Percentiles rank a stretch among this genome's conserved stretches.
These are phyloP conservation scores for Forbesichthys papilliferus DNA, from an alignment of 2,113 vertebrate genomes.

Conservation along the genomic window DNA sequence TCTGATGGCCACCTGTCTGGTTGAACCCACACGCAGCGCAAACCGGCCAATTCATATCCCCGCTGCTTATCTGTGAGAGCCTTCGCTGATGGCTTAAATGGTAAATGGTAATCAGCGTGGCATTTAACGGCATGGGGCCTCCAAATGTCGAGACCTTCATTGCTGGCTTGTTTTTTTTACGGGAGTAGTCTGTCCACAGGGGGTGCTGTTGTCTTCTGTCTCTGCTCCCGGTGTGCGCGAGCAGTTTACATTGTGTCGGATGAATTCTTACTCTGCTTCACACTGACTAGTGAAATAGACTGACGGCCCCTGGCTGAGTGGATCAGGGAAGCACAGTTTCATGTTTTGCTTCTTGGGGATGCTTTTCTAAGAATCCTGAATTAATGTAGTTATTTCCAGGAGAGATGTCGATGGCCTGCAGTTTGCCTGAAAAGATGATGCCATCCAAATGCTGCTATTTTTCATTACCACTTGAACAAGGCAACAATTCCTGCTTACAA, in stretches of 20 bases:
- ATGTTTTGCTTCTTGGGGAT: background rate
- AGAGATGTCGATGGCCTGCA: background rate
- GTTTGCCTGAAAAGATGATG: background rate
- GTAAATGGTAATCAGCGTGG: conserved; percentile 39
- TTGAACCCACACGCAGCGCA: conserved; percentile 38
- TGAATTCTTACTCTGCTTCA: background rate
- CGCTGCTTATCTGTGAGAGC: conserved; percentile 50
- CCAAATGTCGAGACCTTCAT: conserved; percentile 20
- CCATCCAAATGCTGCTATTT: background rate
- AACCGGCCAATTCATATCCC: conserved; percentile 41
- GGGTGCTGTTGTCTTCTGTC: conserved; percentile 11
- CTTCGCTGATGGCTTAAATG: conserved; percentile 44
- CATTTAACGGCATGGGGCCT: conserved; percentile 23
- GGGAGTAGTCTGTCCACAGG: conserved; percentile 2
- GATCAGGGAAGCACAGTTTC: conserved; percentile 7
- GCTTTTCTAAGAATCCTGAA: conserved; percentile 5
- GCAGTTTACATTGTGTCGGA: conserved; percentile 8
- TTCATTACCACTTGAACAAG: background rate
- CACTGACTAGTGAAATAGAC: conserved; percentile 11
- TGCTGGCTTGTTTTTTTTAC: conserved; percentile 11
- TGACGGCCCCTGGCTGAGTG: conserved; percentile 13
- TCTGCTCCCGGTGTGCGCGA: conserved; percentile 13
- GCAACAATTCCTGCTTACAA: background rate
- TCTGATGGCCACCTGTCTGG: conserved; percentile 53
- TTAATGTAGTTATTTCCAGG: background rate